Base-by-base conservation (phyloP, 2,888 invertebrate species). In the Hydrotaea diabolus region DNA sequence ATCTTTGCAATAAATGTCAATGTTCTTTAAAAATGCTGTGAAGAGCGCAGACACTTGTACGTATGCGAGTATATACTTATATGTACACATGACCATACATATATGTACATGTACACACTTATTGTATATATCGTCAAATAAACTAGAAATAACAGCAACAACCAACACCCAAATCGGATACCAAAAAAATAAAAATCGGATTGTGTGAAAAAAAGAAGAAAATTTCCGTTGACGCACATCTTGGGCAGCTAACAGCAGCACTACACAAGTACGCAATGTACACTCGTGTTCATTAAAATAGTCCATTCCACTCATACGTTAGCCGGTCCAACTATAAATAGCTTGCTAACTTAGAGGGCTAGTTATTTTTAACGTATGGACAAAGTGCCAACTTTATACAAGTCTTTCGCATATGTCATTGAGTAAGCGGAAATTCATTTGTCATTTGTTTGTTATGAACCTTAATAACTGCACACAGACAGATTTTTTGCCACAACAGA, bases 211-310 rank as follows among this genome's bases (percentile, higher is more conserved):
- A 62, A 23, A 75, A 72, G 76, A 73, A 77, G 78, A 86, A 87
- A 87, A 87, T 88, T 89, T 90, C 89, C 90, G 88, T 87, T 90
- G 90, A 90, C 90, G 91, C 90, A 90, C 89, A 87, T 77, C 79
- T 59, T 72, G 79, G 77, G 21, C 46, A 43, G 57, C 13, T 39
- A 73, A 57, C n/a, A n/a, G n/a, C n/a, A n/a, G n/a, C n/a, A n/a
- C n/a, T n/a, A n/a, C 46, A 46, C 69, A 69, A 69, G 77, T 77
- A 53, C 77, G 69, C 69, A 55, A 76, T 57, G 59, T 76, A 80
- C 72, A 80, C 23, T 82, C 77, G 76, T 74, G 80, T 81, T 76
- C 62, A 79, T 46, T 39, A 57, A 69, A 88, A 78, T 81, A 85
- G 59, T 15, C 59, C 15, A 31, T 7, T 21, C 19, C 39, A 39